Conservation (phyloP, 2,797 vertebrate species). For the Anableps anableps region DNA sequence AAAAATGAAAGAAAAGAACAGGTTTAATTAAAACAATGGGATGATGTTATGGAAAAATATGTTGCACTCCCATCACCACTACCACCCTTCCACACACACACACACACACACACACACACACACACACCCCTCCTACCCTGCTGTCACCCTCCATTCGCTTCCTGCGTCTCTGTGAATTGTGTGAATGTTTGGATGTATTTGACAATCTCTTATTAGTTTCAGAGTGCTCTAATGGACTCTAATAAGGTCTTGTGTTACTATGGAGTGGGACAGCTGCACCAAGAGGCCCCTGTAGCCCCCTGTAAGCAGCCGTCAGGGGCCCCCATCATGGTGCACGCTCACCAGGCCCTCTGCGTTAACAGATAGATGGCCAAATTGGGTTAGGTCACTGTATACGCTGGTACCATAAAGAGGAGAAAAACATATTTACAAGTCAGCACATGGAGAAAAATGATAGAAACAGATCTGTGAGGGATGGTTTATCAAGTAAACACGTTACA, state of each 20-base stretch:
- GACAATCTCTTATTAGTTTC: constrained; percentile 93
- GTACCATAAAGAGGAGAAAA: constrained; percentile 44
- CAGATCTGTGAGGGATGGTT: constrained; percentile 30
- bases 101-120: neutral
- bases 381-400: constrained; percentile 50
- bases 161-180: constrained; percentile 74
- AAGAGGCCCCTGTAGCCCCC: constrained; percentile 72
- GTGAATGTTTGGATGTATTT: constrained; percentile 86
- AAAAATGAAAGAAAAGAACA: neutral
- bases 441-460: constrained; percentile 37
- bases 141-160: constrained; percentile 52
- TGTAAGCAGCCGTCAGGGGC: constrained; percentile 65
- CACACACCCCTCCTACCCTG: constrained; percentile 17
- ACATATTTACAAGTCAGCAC: constrained; percentile 53
- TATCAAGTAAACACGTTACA: constrained; percentile 24
- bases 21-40: neutral
- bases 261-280: constrained; percentile 88
- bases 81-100: neutral
- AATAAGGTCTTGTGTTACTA: constrained; percentile 90
- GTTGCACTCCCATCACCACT: constrained; percentile 1
- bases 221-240: constrained; percentile 87
- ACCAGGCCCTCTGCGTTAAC: constrained; percentile 81
- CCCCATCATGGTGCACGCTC: constrained; percentile 59
- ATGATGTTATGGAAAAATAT: constrained; percentile 45
- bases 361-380: constrained; percentile 79